phyloP scores from a whole-genome alignment of 2,113 vertebrate species.

The Arenaria interpres region DNA sequence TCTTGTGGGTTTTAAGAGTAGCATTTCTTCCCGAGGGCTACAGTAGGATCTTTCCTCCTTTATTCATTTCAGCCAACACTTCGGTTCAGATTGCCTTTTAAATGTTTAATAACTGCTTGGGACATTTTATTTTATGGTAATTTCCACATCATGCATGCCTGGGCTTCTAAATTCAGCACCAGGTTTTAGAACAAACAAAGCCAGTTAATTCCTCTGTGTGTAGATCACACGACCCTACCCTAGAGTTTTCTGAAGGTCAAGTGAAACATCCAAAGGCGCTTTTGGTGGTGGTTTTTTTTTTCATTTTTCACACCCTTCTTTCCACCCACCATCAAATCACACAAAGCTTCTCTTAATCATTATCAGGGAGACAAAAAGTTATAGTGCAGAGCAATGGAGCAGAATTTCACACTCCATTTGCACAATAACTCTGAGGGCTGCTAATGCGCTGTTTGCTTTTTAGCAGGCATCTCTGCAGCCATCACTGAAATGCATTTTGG shows the following conservation, averaged over 20 bases:
- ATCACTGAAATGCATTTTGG: conserved; percentile 74
- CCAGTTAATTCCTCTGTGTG: conserved; percentile 46
- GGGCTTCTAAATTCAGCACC: conserved; percentile 51
- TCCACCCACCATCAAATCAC: conserved; percentile 64
- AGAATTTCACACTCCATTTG: conserved; percentile 80
- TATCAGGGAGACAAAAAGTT: conserved; percentile 74
- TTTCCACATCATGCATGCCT: conserved; percentile 50
- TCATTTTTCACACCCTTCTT: conserved; percentile 39
- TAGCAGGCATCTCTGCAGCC: conserved; percentile 72
- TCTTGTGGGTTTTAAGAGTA: not conserved
- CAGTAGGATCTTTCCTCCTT: conserved; percentile 20
- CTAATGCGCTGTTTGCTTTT: conserved; percentile 78
- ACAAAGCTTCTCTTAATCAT: conserved; percentile 72
- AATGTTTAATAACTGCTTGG: conserved; percentile 72
- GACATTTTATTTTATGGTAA: conserved; percentile 64
- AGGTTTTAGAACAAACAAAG: conserved; percentile 61
- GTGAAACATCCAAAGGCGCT: not conserved
- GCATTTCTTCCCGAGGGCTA: not conserved
- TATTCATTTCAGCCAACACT: conserved; percentile 59
- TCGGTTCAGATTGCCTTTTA: conserved; percentile 62
- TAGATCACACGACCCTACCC: not conserved
- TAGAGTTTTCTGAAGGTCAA: conserved; percentile 70
- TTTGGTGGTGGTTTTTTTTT: conserved; percentile 6
- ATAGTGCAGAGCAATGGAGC: conserved; percentile 58
- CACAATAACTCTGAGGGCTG: conserved; percentile 73